A percentile compares a stretch with the other conserved stretches of the same genome.
Evolutionary conservation across 2,888 invertebrate genomes (phyloP).

Genomic region (Helobdella robusta): DNA sequence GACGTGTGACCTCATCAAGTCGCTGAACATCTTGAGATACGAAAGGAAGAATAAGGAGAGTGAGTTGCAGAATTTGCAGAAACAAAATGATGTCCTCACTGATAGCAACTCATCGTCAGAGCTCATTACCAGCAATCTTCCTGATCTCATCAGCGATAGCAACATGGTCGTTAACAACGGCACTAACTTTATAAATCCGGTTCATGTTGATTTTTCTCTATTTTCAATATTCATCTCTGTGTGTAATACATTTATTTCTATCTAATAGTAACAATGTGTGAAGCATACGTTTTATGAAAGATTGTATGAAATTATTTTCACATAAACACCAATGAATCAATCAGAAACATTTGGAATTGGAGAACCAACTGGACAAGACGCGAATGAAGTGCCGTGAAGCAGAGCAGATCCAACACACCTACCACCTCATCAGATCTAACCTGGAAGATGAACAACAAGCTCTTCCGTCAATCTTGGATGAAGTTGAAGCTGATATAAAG

Average conservation of each 20-base stretch:
- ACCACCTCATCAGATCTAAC: constrained; percentile 45
- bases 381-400: constrained; percentile 49
- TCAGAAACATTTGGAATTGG: constrained; percentile 45
- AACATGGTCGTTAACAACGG: too few relatives aligned
- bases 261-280: too few relatives aligned
- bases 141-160: too few relatives aligned
- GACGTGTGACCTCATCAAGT: constrained; percentile 47
- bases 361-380: constrained; percentile 41
- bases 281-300: too few relatives aligned
- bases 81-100: constrained; percentile 37
- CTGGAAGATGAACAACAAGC: constrained; percentile 44
- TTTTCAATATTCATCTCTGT: too few relatives aligned
- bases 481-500: constrained; percentile 46
- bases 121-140: too few relatives aligned
- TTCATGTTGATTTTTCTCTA: too few relatives aligned
- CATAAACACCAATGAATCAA: too few relatives aligned
- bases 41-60: constrained; percentile 45
- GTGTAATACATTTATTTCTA: too few relatives aligned
- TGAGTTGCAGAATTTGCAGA: constrained; percentile 44
- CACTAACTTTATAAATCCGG: too few relatives aligned
- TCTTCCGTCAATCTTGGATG: constrained; percentile 45
- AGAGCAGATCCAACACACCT: constrained; percentile 47
- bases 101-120: too few relatives aligned
- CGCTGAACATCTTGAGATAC: constrained; percentile 44
- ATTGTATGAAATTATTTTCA: too few relatives aligned